Conservation (phyloP, 2,113 vertebrate species). For the Channa argus region DNA sequence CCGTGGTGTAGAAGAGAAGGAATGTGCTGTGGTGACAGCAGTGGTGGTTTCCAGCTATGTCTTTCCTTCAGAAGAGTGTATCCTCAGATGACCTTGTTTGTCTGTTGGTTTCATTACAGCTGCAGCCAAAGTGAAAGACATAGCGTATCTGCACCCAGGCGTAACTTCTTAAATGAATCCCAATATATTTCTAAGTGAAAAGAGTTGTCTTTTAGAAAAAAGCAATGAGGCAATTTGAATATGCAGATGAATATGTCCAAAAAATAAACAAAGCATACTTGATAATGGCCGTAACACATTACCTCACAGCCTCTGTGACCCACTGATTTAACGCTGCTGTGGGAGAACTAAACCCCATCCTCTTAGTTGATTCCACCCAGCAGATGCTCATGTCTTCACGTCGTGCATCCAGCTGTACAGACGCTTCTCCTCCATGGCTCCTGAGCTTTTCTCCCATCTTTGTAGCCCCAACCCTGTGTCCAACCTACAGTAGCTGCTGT, state of each 20-base stretch:
- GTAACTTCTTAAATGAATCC: constrained; percentile 1
- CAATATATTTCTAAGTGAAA: neutral
- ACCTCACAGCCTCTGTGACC: constrained; percentile 11
- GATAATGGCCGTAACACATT: too few species aligned
- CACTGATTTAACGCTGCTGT: constrained; percentile 17
- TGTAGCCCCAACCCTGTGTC: neutral
- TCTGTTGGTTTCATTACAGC: constrained; percentile 36
- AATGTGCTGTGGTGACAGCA: constrained; percentile 68
- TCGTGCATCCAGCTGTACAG: constrained; percentile 39
- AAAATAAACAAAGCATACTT: neutral
- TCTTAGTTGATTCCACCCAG: constrained; percentile 15
- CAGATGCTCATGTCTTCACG: constrained; percentile 30
- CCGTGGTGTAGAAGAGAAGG: constrained; percentile 65
- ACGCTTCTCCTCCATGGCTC: neutral
- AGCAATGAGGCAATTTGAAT: neutral
- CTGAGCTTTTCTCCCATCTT: constrained; percentile 6
- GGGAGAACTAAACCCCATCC: constrained; percentile 13
- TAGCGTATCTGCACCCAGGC: constrained; percentile 10
- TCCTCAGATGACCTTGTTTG: constrained; percentile 76
- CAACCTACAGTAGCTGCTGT: neutral
- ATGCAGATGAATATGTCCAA: neutral
- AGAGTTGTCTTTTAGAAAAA: neutral
- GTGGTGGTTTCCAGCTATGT: constrained; percentile 67
- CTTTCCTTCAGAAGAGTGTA: constrained; percentile 29
- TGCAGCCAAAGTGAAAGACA: constrained; percentile 29